Percentiles rank a stretch among this genome's conserved stretches.
Evolutionary conservation across 2,797 vertebrate genomes (phyloP).

Genomic region (Propithecus perrieri): DNA sequence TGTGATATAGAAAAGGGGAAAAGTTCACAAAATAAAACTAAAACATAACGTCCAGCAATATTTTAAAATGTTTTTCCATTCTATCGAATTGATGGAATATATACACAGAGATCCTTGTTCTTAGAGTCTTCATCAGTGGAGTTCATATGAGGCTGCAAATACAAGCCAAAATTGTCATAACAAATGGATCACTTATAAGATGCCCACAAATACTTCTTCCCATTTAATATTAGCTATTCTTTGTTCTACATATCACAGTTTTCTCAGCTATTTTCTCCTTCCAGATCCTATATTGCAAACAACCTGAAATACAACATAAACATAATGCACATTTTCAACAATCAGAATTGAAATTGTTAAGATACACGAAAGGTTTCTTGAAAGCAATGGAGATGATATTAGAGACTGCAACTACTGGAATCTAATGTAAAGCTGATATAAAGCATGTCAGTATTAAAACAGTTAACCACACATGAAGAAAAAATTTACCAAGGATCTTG

Average conservation of each 20-base stretch:
- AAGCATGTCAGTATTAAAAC: neutral
- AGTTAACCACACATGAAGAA: neutral
- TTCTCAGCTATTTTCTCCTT: neutral
- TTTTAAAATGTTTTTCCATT: neutral
- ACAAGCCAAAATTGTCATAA: neutral
- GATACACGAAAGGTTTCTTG: neutral
- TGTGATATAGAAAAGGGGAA: neutral
- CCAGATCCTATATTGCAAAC: neutral
- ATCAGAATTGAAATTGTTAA: neutral
- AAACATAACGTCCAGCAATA: neutral
- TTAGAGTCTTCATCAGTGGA: neutral
- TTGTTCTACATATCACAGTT: neutral
- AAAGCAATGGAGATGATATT: neutral
- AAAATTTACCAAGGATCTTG: neutral
- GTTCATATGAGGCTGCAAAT: rapidly evolving
- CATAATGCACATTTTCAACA: neutral
- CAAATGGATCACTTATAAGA: neutral
- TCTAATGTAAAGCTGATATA: neutral
- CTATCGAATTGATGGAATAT: neutral
- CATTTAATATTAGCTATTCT: neutral
- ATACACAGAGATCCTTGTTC: neutral
- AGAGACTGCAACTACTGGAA: neutral
- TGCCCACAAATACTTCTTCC: neutral
- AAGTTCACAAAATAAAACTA: neutral
- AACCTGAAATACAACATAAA: neutral